phyloP scores from a whole-genome alignment of 2,113 vertebrate genomes.

The Thalassarche chlororhynchos region DNA sequence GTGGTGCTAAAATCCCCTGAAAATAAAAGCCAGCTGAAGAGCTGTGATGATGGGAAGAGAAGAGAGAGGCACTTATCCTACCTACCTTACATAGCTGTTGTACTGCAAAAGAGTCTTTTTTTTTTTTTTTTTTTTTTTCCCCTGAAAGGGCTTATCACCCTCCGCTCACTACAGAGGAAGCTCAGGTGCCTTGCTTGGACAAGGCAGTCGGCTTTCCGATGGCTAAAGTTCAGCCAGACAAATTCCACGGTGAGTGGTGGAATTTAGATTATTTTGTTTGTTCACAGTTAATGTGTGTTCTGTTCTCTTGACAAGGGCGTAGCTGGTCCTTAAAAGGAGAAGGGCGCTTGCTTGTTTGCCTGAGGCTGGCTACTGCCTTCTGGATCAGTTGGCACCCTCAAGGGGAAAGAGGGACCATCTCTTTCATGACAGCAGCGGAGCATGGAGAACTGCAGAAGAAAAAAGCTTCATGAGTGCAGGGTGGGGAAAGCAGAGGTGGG shows the following conservation, averaged over 20 bases:
- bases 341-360: not conserved
- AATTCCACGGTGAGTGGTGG: not conserved
- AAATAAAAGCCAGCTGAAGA: not conserved
- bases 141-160: not conserved
- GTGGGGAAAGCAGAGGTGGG: not conserved
- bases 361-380: not conserved
- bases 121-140: no score
- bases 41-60: not conserved
- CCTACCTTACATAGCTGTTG: not conserved
- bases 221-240: not conserved
- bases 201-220: not conserved
- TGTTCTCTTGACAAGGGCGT: not conserved
- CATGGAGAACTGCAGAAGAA: not conserved
- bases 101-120: not conserved
- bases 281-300: not conserved
- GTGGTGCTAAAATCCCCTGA: not conserved
- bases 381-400: not conserved
- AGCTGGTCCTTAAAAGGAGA: not conserved
- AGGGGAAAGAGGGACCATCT: not conserved
- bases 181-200: not conserved
- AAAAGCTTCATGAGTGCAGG: not conserved
- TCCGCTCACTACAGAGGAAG: not conserved
- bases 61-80: not conserved
- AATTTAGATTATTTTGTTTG: slow-evolving; percentile 15
- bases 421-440: not conserved